Evolutionary conservation across 2,797 vertebrate genomes (phyloP), one percentile per base, ranked within the genome.

Genomic region (Chiloscyllium punctatum): DNA sequence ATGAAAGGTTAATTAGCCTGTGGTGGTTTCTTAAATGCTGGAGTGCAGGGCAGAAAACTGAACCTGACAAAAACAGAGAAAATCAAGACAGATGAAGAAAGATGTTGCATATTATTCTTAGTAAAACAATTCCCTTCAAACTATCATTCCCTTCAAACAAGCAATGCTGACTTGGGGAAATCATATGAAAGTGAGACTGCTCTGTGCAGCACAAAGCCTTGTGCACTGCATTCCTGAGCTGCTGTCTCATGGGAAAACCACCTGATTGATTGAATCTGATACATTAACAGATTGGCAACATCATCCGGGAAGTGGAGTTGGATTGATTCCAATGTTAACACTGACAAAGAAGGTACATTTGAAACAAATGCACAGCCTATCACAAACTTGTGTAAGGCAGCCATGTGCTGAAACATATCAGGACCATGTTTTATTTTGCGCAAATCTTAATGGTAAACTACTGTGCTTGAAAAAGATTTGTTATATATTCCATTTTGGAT

Each of bases 1-100:
- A 77, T 53, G 94, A 74, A 74, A 95, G 69, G 94, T 95, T 95
- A 74, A 77, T 95, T 53, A 95, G 94, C 90, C 90, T 92, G 90
- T 68, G 62, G 88, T 91, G 62, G 33, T 6, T 42, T 92, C 66
- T 71, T 69, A 71, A 72, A 94, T 48, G 37, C 18, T 94, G 13
- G 42, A 53, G 27, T 27, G 16, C 51, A 48, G 30, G 33, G 27
- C 42, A 33, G 71, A 94, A 33, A 21, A 95, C n/a, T 37, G 94
- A 48, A 33, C 1, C 25, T 94, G 94, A 21, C 42, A 77, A 71
- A 33, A 4, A 37, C 51, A 27, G 37, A 51, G 69, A 48, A 74
- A 94, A 77, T 74, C 16, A 18, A 95, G 72, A 53, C 69, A 74
- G 90, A 23, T 69, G 66, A 71, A 71, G 71, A 53, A 95, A 57